Evolutionary conservation across 2,113 vertebrate genomes (phyloP), one percentile per base, ranked within the genome.

Genomic region (Coturnix japonica): DNA sequence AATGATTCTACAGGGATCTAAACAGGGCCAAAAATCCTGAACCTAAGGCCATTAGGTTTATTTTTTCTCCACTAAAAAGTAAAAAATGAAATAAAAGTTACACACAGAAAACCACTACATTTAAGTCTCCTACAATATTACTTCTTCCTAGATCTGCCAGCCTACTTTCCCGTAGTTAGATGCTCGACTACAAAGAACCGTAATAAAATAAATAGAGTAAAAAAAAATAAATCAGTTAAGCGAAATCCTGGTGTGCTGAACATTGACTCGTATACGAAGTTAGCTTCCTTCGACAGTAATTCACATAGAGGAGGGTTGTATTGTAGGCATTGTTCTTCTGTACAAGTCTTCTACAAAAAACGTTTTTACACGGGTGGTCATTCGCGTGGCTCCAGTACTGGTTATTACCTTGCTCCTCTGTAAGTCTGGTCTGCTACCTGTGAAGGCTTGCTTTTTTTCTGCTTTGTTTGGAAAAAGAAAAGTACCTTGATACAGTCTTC

Each of bases 161-260:
- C 94, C 94, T 93, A 93, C 79, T 81, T 96, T 96, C 85, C 89
- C 94, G 78, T 95, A 96, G 85, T 97, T 97, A 97, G 90, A 97
- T 96, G 95, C 92, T 96, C 85, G 94, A 97, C 97, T 98, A 97
- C 74, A 96, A 97, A 97, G 97, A 97, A 96, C 91, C 67, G 95
- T 91, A 96, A 94, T 96, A 97, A 98, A 98, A 98, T 98, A 98
- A 98, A 98, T 98, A 98, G 74, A 97, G 95, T 97, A 97, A 97
- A 53, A 53, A 98, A 41, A 41, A 41, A 41, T 12, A 41, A 97
- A 97, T 84, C 95, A 97, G 97, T 93, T 89, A 93, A 95, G 97
- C 93, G 90, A 94, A 94, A 97, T 95, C 96, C 96, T 71, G 94
- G 95, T 97, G 93, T 91, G 97, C 61, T 94, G 96, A 97, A 96